Evolutionary conservation across 2,113 vertebrate species (phyloP).

Genomic region (Bucco capensis): DNA sequence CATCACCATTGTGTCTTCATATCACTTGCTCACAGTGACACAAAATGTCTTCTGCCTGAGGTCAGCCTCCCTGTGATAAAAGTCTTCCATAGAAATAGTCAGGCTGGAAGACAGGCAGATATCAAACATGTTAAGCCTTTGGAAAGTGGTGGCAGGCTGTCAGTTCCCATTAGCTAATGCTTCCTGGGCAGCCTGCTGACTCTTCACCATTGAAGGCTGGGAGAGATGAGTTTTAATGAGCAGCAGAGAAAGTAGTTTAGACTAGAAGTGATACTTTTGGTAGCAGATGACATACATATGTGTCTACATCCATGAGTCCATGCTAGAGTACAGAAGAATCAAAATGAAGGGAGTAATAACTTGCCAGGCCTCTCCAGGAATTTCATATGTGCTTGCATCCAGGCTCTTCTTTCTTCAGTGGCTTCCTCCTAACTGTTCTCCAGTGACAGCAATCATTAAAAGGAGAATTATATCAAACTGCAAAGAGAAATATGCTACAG

Average conservation of each 20-base stretch:
- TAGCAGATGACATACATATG: neutral
- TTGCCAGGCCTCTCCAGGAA: neutral
- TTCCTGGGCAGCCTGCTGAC: slow-evolving; percentile 31
- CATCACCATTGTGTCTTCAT: neutral
- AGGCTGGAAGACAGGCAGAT: slow-evolving; percentile 40
- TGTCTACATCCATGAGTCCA: neutral
- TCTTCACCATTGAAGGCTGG: neutral
- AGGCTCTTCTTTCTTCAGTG: neutral
- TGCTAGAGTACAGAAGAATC: neutral
- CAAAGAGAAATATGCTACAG: neutral
- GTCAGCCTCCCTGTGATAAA: slow-evolving; percentile 49
- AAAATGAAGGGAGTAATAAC: neutral
- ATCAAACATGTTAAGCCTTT: neutral
- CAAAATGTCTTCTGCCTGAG: slow-evolving; percentile 42
- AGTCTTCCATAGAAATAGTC: slow-evolving; percentile 27
- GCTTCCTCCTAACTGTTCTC: neutral
- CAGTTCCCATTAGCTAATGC: slow-evolving; percentile 38
- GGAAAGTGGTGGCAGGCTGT: slow-evolving; percentile 37
- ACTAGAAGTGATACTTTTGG: neutral
- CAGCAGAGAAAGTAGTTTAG: neutral
- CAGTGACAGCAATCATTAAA: neutral
- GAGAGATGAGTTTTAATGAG: slow-evolving; percentile 58
- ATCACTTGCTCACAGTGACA: slow-evolving; percentile 28
- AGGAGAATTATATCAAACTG: neutral
- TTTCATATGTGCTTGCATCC: neutral